Conservation (phyloP, 2,888 invertebrate genomes). For the Gortyna flavago region DNA sequence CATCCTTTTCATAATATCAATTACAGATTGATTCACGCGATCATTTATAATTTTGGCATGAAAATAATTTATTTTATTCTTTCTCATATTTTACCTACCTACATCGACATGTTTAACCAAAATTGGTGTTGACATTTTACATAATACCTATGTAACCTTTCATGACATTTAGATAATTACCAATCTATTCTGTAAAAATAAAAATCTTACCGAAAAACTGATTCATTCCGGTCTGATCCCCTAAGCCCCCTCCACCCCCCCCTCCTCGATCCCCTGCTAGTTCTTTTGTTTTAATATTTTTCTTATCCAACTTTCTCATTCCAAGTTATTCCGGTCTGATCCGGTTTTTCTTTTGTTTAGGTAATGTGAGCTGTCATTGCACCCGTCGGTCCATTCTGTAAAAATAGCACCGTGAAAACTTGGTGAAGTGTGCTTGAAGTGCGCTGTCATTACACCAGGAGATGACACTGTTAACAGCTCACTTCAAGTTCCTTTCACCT, state of each 20-base stretch:
- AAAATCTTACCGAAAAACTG: not conserved
- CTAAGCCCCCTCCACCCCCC: no score
- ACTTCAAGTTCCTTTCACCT: not conserved
- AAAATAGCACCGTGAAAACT: no score
- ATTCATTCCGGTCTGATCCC: no score
- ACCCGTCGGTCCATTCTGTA: no score
- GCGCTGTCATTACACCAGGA: not conserved
- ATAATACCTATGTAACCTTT: not conserved
- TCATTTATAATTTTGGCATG: constrained; percentile 20
- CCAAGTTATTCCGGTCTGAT: no score
- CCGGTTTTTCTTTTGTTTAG: no score
- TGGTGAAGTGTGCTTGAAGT: no score
- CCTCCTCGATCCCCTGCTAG: no score
- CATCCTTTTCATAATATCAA: not conserved
- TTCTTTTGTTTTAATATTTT: no score
- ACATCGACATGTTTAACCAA: not conserved
- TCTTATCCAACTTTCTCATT: no score
- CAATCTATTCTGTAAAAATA: not conserved
- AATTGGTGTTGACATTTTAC: not conserved
- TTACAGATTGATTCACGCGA: not conserved
- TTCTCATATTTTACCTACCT: constrained; percentile 4
- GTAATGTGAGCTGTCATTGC: not conserved
- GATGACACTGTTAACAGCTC: not conserved
- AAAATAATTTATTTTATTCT: constrained; percentile 6
- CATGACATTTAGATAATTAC: not conserved